Base-by-base conservation (phyloP, 2,888 invertebrate genomes). In the Oscheius sp. region DNA sequence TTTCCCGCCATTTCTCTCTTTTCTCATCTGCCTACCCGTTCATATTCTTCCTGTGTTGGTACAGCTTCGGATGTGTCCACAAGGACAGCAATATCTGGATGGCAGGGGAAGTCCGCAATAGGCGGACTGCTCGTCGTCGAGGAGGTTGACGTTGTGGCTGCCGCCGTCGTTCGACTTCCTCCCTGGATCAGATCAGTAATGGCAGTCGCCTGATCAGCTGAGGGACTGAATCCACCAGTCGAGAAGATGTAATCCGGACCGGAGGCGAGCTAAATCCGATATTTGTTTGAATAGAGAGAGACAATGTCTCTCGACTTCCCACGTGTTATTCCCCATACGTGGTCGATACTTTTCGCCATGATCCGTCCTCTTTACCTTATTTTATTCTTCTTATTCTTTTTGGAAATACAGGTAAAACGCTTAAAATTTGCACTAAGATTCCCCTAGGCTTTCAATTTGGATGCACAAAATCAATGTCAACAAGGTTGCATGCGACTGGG, bases 31-130 rank as follows among this genome's bases (percentile, higher is more conserved):
- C 69, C 59, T n/a, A 70, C 70, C 3, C 53, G 18, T 18, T 29
- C 16, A 43, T 64, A 79, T 46, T 79, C 75, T 2, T 53, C 59
- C 13, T 45, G 21, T 35, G 70, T 72, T 25, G 66, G 69, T 9
- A 77, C 77, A 49, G 73, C 77, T 23, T 55, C 71, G 13, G 75
- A 76, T 16, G 66, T 72, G 53, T 79, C 79, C 5, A 77, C 21
- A 7, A 79, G 25, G 46, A 79, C 72, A 3, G 79, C 75, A 7
- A 73, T 73, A 66, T 79, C 79, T 0, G 79, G 66, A 63, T 79
- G 68, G 53, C 79, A 72, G 16, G 66, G 58, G 58, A 72, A 72
- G 18, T 66, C 72, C 6, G 12, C 41, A 16, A 56, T 16, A 7
- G 61, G 16, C 16, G 35, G 16, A n/a, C n/a, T n/a, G n/a, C n/a